Percentiles rank a stretch among this genome's conserved stretches.
These are phyloP conservation scores for Silurus glanis DNA, from an alignment of 2,113 vertebrate genomes.

Conservation along the genomic window DNA sequence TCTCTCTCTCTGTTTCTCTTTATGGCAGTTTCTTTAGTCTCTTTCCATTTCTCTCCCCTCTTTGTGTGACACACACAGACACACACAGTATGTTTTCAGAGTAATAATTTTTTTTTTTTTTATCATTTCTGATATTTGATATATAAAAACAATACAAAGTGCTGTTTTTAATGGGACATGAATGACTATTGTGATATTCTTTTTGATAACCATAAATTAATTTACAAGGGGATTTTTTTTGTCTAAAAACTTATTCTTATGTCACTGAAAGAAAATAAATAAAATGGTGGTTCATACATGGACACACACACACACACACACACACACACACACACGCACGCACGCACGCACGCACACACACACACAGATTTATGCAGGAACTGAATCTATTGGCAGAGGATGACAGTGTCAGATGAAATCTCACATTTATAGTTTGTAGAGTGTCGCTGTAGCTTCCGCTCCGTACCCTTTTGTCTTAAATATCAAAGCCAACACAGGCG, in stretches of 20 bases:
- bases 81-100: neutral
- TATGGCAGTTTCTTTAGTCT: neutral
- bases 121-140: neutral
- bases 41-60: neutral
- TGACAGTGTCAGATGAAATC: slow-evolving; percentile 78
- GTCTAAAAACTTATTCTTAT: neutral
- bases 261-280: neutral
- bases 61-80: neutral
- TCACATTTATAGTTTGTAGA: slow-evolving; percentile 76
- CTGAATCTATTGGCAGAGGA: slow-evolving; percentile 64
- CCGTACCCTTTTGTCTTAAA: slow-evolving; percentile 97
- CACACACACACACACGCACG: no score
- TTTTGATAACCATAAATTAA: neutral
- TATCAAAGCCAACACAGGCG: slow-evolving; percentile 93
- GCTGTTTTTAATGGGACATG: neutral
- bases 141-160: neutral
- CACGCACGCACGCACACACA: neutral
- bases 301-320: no score
- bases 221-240: neutral
- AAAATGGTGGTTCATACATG: neutral
- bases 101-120: neutral
- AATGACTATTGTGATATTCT: neutral
- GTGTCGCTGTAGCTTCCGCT: slow-evolving; percentile 73
- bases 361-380: neutral
- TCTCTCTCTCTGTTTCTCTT: neutral